Evolutionary conservation across 2,888 invertebrate genomes (phyloP).

Genomic region (Lottia gigantea): DNA sequence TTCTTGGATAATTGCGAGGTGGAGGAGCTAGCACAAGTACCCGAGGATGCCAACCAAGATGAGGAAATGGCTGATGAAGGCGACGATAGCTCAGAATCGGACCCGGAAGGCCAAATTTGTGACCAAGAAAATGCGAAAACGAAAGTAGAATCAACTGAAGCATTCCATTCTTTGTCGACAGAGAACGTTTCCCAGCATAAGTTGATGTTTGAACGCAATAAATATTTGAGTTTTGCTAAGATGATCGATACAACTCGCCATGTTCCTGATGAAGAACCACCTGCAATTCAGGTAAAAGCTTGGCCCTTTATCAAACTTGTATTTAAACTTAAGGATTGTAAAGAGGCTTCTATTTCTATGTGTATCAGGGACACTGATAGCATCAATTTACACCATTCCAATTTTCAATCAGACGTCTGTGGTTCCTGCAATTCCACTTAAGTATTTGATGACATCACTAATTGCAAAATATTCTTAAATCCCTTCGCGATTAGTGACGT

Average conservation of each 20-base stretch:
- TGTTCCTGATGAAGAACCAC: conserved; percentile 52
- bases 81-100: conserved; percentile 31
- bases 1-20: conserved; percentile 49
- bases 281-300: conserved; percentile 48
- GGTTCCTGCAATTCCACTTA: no score
- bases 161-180: neutral
- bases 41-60: conserved; percentile 26
- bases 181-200: neutral
- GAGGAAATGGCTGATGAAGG: conserved; percentile 30
- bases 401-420: no score
- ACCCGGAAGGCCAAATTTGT: conserved; percentile 30
- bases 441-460: no score
- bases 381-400: no score
- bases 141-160: conserved; percentile 13
- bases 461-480: no score
- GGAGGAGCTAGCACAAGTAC: conserved; percentile 43
- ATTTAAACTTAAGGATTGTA: no score
- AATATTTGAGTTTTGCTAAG: conserved; percentile 50
- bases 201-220: conserved; percentile 40
- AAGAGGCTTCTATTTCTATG: no score
- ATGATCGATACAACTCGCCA: conserved; percentile 57
- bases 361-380: no score
- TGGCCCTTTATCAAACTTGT: no score
- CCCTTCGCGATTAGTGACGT: no score
- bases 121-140: conserved; percentile 23